phyloP scores from a whole-genome alignment of 2,113 vertebrate species.

The Syrrhaptes paradoxus region DNA sequence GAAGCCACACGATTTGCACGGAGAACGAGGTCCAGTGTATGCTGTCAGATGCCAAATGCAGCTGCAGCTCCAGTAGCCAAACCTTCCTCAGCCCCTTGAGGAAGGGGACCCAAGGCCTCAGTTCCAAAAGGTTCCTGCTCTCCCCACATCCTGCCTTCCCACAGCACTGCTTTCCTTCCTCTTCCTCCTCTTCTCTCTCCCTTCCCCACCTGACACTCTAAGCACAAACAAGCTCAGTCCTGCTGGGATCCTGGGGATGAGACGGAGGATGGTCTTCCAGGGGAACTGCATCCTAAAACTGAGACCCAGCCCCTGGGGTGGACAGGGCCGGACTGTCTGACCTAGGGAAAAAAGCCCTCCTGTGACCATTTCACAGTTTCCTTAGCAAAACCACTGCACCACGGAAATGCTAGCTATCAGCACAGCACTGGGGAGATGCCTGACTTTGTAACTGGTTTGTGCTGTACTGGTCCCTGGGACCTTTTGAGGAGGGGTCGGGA shows the following conservation, averaged over 20 bases:
- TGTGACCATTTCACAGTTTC: neutral
- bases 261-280: neutral
- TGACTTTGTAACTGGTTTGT: neutral
- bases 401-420: neutral
- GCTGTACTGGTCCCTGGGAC: neutral
- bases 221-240: neutral
- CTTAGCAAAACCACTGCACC: neutral
- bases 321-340: neutral
- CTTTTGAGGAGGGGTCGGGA: rapidly evolving
- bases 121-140: neutral
- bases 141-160: neutral
- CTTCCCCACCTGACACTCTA: neutral
- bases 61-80: neutral
- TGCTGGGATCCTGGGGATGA: neutral
- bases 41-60: neutral
- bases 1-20: rapidly evolving
- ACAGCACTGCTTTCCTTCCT: neutral
- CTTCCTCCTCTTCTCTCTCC: neutral
- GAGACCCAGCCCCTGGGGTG: neutral
- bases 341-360: neutral
- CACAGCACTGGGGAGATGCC: neutral
- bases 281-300: neutral
- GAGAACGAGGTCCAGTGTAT: neutral
- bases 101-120: rapidly evolving
- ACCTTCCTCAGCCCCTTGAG: neutral